Percentiles rank a stretch among this genome's conserved stretches.
Evolutionary conservation across 1,140 invertebrate genomes (phyloP).

Genomic region (Drosophila albomicans): DNA sequence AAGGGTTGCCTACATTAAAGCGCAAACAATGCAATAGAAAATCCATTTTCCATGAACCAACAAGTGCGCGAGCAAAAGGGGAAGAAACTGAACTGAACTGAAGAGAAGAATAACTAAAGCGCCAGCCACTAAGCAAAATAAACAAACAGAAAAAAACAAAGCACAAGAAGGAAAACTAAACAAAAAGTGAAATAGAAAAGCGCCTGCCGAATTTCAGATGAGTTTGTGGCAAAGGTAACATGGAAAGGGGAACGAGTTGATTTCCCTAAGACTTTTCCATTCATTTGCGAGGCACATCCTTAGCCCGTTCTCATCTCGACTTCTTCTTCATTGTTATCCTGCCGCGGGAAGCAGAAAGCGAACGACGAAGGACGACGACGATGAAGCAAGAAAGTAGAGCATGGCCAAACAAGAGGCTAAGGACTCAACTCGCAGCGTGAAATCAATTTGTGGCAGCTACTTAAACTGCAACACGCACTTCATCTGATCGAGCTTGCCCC

Average conservation of each 20-base stretch:
- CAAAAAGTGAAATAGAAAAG: conserved; percentile 29
- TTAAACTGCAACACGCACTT: conserved; percentile 76
- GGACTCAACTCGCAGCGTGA: conserved; percentile 59
- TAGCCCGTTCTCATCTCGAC: conserved; percentile 1
- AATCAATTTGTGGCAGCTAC: conserved; percentile 83
- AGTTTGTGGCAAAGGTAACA: conserved; percentile 6
- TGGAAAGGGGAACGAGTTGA: neutral
- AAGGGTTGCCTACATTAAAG: conserved; percentile 59
- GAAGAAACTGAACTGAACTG: neutral
- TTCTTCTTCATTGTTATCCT: conserved; percentile 55
- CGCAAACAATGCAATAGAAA: conserved; percentile 60
- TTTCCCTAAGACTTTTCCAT: conserved; percentile 20
- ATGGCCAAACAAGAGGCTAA: conserved; percentile 42
- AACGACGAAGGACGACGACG: neutral
- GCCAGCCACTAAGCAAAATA: conserved; percentile 52
- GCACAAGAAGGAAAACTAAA: conserved; percentile 25
- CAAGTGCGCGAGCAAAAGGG: neutral
- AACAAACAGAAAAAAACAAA: conserved; percentile 52
- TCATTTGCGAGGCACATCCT: conserved; percentile 42
- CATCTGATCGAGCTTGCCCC: conserved; percentile 45
- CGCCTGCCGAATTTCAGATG: conserved; percentile 25
- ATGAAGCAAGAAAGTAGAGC: conserved; percentile 49
- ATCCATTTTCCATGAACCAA: conserved; percentile 54
- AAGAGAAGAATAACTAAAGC: conserved; percentile 24
- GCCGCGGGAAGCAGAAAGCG: neutral